These are phyloP conservation scores for Spea bombifrons DNA, from an alignment of 2,113 vertebrate species.

Conservation along the genomic window DNA sequence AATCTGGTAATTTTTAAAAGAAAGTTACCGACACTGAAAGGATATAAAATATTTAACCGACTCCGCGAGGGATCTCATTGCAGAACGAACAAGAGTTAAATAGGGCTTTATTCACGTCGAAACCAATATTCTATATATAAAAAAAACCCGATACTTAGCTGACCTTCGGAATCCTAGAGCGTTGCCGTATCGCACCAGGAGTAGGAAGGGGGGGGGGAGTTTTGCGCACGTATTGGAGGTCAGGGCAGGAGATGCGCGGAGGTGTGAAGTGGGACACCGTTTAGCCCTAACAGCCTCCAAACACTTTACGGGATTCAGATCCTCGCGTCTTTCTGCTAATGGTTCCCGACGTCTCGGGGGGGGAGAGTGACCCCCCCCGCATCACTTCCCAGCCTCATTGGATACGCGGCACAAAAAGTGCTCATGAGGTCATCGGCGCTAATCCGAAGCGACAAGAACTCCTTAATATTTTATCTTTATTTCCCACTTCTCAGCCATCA, in stretches of 20 bases:
- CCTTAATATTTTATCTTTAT: constrained; percentile 88
- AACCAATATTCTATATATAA: too few species aligned
- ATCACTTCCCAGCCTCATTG: constrained; percentile 69
- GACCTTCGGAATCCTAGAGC: too few species aligned
- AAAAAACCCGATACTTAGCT: too few species aligned
- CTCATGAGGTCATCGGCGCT: constrained; percentile 71
- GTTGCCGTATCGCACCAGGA: too few species aligned
- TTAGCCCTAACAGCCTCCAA: neutral
- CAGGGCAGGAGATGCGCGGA: constrained; percentile 7
- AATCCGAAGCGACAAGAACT: constrained; percentile 84
- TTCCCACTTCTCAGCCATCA: constrained; percentile 84
- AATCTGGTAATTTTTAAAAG: too few species aligned
- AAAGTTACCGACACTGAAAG: too few species aligned
- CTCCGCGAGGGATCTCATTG: too few species aligned
- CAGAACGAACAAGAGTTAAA: too few species aligned
- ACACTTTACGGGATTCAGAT: constrained; percentile 22
- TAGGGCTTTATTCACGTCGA: too few species aligned
- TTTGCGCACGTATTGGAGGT: constrained; percentile 4
- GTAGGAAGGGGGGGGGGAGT: too few species aligned
- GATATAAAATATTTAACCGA: too few species aligned
- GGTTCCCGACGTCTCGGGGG: constrained; percentile 60
- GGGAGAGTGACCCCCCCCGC: constrained; percentile 61
- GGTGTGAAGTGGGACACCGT: constrained; percentile 33
- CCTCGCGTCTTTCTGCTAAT: constrained; percentile 53
- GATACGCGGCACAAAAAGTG: constrained; percentile 68